phyloP scores from a whole-genome alignment of 2,797 vertebrate genomes.

The Coendou prehensilis region DNA sequence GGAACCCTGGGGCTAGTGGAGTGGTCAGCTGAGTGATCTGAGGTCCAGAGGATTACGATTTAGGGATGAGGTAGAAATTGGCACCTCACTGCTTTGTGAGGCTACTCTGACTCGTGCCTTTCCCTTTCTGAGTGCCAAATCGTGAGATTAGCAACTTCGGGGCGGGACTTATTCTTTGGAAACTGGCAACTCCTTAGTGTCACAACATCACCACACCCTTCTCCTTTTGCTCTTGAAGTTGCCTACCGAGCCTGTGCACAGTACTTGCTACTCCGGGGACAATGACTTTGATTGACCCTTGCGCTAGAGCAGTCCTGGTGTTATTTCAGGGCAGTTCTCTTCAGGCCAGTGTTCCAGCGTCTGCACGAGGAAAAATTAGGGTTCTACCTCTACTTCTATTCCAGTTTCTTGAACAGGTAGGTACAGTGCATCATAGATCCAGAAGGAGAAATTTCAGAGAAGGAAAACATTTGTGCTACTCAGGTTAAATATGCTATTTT shows the following conservation, averaged over 20 bases:
- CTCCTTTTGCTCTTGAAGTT: not conserved
- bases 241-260: constrained; percentile 17
- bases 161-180: constrained; percentile 43
- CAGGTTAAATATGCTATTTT: constrained; percentile 12
- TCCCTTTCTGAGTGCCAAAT: constrained; percentile 57
- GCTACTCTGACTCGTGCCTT: constrained; percentile 69
- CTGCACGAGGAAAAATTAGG: not conserved
- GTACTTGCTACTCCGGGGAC: not conserved
- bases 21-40: constrained; percentile 18
- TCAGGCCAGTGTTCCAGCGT: not conserved
- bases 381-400: not conserved
- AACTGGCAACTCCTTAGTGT: constrained; percentile 25
- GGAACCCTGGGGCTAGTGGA: constrained; percentile 46
- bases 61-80: constrained; percentile 77
- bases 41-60: constrained; percentile 66
- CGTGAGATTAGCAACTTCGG: constrained; percentile 54
- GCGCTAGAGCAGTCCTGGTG: not conserved
- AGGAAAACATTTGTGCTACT: not conserved
- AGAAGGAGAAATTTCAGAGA: not conserved
- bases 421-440: not conserved
- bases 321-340: not conserved
- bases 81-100: constrained; percentile 50
- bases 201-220: not conserved
- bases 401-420: not conserved
- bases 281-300: not conserved